Conservation (phyloP, 1,140 invertebrate species). For the Dinoponera quadriceps region DNA sequence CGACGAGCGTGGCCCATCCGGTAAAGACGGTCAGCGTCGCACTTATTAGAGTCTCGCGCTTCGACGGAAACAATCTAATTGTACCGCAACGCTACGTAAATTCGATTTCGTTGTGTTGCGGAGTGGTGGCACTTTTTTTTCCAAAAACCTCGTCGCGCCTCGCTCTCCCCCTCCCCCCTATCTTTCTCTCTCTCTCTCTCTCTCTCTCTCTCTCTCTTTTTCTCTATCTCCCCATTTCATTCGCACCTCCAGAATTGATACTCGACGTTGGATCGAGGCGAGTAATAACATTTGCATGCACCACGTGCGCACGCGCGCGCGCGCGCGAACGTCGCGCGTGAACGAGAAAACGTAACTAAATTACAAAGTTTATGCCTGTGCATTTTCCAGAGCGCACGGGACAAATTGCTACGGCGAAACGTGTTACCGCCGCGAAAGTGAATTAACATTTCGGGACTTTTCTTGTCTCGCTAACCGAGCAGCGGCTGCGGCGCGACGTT, state of each 20-base stretch:
- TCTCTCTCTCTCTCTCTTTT: conserved; percentile 22
- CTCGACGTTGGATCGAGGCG: conserved; percentile 65
- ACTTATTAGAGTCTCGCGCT: neutral
- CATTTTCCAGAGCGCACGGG: conserved; percentile 62
- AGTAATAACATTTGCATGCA: conserved; percentile 71
- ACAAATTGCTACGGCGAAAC: conserved; percentile 71
- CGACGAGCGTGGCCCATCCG: neutral
- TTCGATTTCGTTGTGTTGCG: conserved; percentile 37
- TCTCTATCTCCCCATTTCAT: conserved; percentile 21
- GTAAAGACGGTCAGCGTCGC: neutral
- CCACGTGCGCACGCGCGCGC: conserved; percentile 49
- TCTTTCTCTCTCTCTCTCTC: neutral
- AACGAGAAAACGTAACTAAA: conserved; percentile 67
- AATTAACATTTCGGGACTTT: conserved; percentile 59
- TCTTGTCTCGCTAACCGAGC: conserved; percentile 35
- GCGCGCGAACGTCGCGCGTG: conserved; percentile 58
- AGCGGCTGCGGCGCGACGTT: conserved; percentile 22
- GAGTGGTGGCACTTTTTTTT: neutral
- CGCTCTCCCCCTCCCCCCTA: neutral
- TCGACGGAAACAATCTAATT: conserved; percentile 21
- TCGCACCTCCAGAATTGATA: conserved; percentile 66
- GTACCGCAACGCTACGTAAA: conserved; percentile 19
- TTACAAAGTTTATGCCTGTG: conserved; percentile 67
- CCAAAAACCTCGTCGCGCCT: neutral
- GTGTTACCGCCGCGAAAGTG: conserved; percentile 59